phyloP scores from a whole-genome alignment of 1,140 invertebrate species.

The Drosophila mayri region DNA sequence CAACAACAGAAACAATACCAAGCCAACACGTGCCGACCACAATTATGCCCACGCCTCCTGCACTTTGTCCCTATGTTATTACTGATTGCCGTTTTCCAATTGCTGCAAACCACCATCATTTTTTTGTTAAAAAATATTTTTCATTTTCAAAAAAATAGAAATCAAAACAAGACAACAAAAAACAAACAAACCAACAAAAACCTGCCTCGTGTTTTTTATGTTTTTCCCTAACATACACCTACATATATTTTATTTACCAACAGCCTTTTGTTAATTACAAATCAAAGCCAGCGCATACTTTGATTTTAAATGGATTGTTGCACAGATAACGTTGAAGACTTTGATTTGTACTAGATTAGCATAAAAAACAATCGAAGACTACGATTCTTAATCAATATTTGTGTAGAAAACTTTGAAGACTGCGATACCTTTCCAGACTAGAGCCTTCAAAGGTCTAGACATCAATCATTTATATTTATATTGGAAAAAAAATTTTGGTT shows the following conservation, averaged over 20 bases:
- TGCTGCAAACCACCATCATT: constrained; percentile 57
- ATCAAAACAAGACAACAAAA: constrained; percentile 48
- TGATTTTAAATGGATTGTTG: neutral
- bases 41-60: constrained; percentile 45
- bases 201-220: constrained; percentile 51
- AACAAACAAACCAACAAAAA: constrained; percentile 43
- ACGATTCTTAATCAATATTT: neutral
- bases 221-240: constrained; percentile 12
- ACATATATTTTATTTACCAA: constrained; percentile 42
- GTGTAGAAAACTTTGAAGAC: neutral
- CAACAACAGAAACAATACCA: constrained; percentile 23
- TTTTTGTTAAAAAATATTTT: constrained; percentile 63
- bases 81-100: constrained; percentile 56
- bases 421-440: no score
- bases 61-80: constrained; percentile 40
- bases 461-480: no score
- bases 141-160: constrained; percentile 64
- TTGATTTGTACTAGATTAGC: neutral
- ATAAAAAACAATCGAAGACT: neutral
- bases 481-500: no score
- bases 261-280: constrained; percentile 24
- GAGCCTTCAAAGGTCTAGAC: no score
- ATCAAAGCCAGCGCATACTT: neutral
- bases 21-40: constrained; percentile 32
- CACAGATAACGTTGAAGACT: neutral